Evolutionary conservation across 2,797 vertebrate species (phyloP), one percentile per base, ranked within the genome.

Genomic region (Rhyacichthys aspro): DNA sequence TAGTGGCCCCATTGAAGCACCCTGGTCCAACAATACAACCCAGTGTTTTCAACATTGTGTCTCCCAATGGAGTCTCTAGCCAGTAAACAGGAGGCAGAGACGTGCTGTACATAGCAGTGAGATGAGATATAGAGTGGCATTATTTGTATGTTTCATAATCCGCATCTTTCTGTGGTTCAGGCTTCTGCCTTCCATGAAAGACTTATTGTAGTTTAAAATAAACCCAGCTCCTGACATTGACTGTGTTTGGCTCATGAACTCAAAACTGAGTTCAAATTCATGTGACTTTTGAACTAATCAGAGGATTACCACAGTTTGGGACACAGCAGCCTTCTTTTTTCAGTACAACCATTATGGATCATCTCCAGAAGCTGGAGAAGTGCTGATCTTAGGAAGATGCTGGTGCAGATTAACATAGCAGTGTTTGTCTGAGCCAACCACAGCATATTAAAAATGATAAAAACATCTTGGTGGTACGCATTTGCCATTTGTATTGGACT

Each of bases 1-100:
- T 61, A 91, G 83, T 87, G 57, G 81, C 77, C 67, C 83, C 85
- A 87, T 90, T 91, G 86, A 90, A 82, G 75, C 50, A 15, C 17
- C 60, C 47, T 7, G 6, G 41, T 48, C 37, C 61, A 69, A 91
- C 90, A 91, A 89, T 87, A 69, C 70, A 42, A 41, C 62, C 70
- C 85, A 85, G 74, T 91, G 88, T 90, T 88, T 63, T 71, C 75
- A 57, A 70, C 32, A 7, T 60, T 44, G 70, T 75, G 59, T 81
- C 54, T 66, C 52, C 67, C 57, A 14, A 14, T 60, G 8, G 45
- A 67, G 64, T 39, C 44, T 83, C 45, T 70, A 73, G 81, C 66
- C 69, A 43, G 49, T 11, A 45, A 63, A 43, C 62, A 53, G 74
- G 75, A 72, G 59, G 58, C 69, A 62, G 68, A 72, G 59, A 76